Conservation (phyloP, 2,888 invertebrate species). For the Erynnis tages region DNA sequence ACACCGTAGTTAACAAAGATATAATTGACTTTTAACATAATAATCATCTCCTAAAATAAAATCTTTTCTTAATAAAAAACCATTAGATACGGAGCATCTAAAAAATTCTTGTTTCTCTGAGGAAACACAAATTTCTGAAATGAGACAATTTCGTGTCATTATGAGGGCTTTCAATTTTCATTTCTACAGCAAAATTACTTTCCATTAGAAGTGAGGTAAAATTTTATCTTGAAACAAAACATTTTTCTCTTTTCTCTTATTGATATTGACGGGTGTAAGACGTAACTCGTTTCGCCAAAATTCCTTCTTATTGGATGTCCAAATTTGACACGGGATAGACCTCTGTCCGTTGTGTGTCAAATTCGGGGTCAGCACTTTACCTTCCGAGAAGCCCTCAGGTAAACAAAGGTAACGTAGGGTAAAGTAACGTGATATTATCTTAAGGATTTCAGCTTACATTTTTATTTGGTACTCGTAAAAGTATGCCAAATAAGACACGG, state of each 20-base stretch:
- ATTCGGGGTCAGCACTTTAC: constrained; percentile 50
- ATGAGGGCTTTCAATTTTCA: constrained; percentile 27
- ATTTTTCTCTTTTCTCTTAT: constrained; percentile 41
- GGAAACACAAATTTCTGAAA: constrained; percentile 21
- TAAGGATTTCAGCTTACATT: neutral
- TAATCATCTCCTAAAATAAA: neutral
- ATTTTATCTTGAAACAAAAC: constrained; percentile 31
- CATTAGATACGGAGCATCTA: no score
- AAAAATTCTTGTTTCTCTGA: constrained; percentile 1
- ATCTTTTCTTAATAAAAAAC: no score
- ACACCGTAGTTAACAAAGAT: no score
- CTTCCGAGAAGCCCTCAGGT: constrained; percentile 10
- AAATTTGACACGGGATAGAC: constrained; percentile 66
- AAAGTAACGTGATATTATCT: neutral
- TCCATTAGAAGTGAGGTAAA: constrained; percentile 25
- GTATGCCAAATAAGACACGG: no score
- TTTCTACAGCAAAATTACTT: constrained; percentile 26
- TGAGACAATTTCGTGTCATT: constrained; percentile 32
- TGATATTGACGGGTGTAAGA: constrained; percentile 51
- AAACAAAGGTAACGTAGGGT: neutral
- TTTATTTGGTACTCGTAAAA: no score
- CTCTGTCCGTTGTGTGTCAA: constrained; percentile 57
- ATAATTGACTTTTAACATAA: neutral
- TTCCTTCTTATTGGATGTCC: constrained; percentile 50
- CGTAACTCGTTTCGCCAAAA: constrained; percentile 47